Percentiles rank a stretch among this genome's conserved stretches.
These are phyloP conservation scores for Gymnothorax reevesii DNA, from an alignment of 2,797 vertebrate genomes.

Conservation along the genomic window DNA sequence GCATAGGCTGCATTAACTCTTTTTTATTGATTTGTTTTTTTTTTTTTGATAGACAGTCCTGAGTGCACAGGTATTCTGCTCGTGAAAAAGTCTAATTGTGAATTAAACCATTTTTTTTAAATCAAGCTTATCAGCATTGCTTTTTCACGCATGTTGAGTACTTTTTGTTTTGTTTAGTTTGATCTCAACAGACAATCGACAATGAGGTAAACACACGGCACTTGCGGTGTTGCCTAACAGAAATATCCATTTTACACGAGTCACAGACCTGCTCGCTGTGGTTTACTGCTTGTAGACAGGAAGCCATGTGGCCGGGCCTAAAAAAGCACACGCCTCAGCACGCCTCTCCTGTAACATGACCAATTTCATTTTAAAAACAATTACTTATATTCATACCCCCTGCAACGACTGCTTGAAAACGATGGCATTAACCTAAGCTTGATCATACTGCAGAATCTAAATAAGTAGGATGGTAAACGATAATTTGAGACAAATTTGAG, in stretches of 20 bases:
- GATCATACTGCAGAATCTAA: not conserved
- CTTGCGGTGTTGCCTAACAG: not conserved
- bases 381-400: not conserved
- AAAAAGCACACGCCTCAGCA: not conserved
- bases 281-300: not conserved
- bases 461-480: not conserved
- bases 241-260: not conserved
- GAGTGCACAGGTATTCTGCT: no score
- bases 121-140: not conserved
- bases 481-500: no score
- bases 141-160: not conserved
- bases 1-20: not conserved
- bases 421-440: not conserved
- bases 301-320: not conserved
- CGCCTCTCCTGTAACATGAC: not conserved
- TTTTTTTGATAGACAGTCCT: not conserved
- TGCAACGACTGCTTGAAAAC: not conserved
- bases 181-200: not conserved
- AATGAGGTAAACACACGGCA: not conserved
- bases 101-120: not conserved
- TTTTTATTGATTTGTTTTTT: not conserved
- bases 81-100: no score
- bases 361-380: not conserved
- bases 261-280: not conserved
- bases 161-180: not conserved